These are phyloP conservation scores for Acrobasis consociella DNA, from an alignment of 2,888 invertebrate species.

Conservation along the genomic window DNA sequence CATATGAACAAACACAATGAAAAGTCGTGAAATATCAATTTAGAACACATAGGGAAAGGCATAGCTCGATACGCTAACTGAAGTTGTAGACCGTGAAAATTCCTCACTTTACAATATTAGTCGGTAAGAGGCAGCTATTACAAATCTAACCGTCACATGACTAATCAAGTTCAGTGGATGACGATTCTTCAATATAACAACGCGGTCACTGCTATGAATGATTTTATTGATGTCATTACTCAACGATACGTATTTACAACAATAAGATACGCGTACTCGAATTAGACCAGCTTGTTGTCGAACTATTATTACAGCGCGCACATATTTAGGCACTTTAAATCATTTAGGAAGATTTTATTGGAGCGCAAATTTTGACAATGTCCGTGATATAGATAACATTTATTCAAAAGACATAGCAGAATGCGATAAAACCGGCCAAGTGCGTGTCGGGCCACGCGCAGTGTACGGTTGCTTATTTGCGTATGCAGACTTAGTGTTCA, in stretches of 20 bases:
- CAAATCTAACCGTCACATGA: slow-evolving; percentile 13
- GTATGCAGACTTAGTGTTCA: too few relatives aligned
- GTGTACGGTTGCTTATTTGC: too few relatives aligned
- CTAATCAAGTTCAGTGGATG: slow-evolving; percentile 13
- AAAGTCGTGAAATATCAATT: slow-evolving; percentile 1
- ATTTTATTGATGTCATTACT: slow-evolving; percentile 13
- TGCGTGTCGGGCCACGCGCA: too few relatives aligned
- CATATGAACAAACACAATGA: neutral
- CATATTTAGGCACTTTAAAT: too few relatives aligned
- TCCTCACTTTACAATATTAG: neutral
- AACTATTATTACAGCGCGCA: neutral
- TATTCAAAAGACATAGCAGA: too few relatives aligned
- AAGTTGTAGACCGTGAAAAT: neutral
- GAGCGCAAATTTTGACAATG: too few relatives aligned
- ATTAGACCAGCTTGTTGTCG: slow-evolving; percentile 3
- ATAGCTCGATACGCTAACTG: neutral
- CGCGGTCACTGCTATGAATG: neutral
- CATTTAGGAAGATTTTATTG: too few relatives aligned
- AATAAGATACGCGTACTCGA: slow-evolving; percentile 14
- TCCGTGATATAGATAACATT: too few relatives aligned
- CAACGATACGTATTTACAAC: slow-evolving; percentile 8
- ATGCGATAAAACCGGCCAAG: too few relatives aligned
- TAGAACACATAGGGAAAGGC: neutral
- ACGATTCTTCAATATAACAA: slow-evolving; percentile 13
- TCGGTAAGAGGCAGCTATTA: neutral